Evolutionary conservation across 2,113 vertebrate genomes (phyloP), one percentile per base, ranked within the genome.

Genomic region (Brachyhypopomus occidentalis): DNA sequence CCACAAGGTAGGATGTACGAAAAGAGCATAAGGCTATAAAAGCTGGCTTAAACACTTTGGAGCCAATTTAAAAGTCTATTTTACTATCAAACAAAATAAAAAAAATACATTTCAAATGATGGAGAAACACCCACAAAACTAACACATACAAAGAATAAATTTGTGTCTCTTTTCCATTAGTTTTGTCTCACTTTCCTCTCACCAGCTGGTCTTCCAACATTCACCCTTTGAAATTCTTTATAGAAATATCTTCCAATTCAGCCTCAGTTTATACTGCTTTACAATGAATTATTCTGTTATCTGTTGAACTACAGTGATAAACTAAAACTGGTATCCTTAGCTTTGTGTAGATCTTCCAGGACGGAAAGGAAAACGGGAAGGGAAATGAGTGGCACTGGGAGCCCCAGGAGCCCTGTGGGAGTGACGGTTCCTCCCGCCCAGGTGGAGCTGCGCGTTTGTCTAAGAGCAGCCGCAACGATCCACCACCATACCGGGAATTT

Each of bases 401-500:
- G 45, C 7, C 30, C 30, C 30, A 30, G 30, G 30, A 30, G 30
- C 59, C 2, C 17, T 7, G 59, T 8, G 9, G 60, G 60, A n/a
- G n/a, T n/a, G 22, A 27, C 20, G 60, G 16, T 36, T 52, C 12
- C 45, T 52, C 45, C 30, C 64, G 17, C 27, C 27, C 19, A 30
- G 45, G 17, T 52, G 36, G 30, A 34, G 9, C 1, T 1, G 30
- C 20, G 64, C 17, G 20, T 16, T 25, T 78, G 91, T 89, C 91
- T 99, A 99, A 79, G 97, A 98, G 89, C 97, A 99, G 48, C 97
- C 97, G 80, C 97, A 99, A 83, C 97, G 91, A 89, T 99, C 97
- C 76, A 99, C 97, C 88, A 98, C 97, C 97, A 98, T 99, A 82
- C 97, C 97, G 0, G 97, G 97, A 90, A 98, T 99, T 93, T 99